Evolutionary conservation across 1,140 invertebrate species (phyloP).

Genomic region (Panagrolaimus sp.): DNA sequence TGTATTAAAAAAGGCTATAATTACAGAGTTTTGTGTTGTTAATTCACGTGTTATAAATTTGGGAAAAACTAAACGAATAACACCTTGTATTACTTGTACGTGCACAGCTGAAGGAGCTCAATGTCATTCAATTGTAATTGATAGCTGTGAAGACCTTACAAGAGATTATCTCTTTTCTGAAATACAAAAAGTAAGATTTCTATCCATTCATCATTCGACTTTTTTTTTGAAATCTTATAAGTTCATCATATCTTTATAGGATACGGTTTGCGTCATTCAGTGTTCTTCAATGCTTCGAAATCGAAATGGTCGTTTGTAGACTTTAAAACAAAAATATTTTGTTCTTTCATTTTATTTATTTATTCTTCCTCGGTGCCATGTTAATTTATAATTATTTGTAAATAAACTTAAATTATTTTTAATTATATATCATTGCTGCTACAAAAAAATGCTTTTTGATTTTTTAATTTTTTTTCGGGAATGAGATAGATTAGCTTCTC

Average conservation of each 20-base stretch:
- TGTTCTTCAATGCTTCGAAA: constrained; percentile 35
- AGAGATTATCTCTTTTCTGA: constrained; percentile 45
- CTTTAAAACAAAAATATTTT: too few species aligned
- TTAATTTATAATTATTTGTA: too few species aligned
- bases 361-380: too few species aligned
- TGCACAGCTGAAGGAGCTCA: constrained; percentile 66
- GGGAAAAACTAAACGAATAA: constrained; percentile 64
- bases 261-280: constrained; percentile 57
- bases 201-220: background rate
- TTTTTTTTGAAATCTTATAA: constrained; percentile 8
- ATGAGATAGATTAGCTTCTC: too few species aligned
- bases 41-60: constrained; percentile 62
- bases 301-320: constrained; percentile 15
- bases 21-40: constrained; percentile 56
- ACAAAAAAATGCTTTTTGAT: too few species aligned
- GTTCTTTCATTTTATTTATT: too few species aligned
- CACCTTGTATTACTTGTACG: constrained; percentile 67
- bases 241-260: constrained; percentile 33
- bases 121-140: constrained; percentile 55
- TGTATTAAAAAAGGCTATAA: background rate
- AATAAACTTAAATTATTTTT: too few species aligned
- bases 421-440: too few species aligned
- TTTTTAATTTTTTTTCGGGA: too few species aligned
- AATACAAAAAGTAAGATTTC: constrained; percentile 43
- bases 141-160: constrained; percentile 47